phyloP scores from a whole-genome alignment of 2,888 invertebrate genomes.

The Beris chalybata region DNA sequence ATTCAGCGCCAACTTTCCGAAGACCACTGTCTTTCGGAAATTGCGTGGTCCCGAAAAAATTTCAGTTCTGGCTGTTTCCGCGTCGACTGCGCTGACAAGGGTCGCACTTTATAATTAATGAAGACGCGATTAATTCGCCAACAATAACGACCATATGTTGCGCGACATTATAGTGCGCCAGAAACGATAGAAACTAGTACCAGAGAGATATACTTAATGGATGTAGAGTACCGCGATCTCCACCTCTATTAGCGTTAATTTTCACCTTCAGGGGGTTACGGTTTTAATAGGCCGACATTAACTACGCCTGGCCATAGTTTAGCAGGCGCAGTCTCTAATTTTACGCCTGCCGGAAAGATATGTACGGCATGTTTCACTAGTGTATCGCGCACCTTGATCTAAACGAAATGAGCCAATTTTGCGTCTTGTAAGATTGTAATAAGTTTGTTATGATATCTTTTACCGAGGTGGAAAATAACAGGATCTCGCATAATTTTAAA shows the following conservation, averaged over 20 bases:
- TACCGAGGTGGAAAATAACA: slow-evolving; percentile 18
- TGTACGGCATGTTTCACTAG: neutral
- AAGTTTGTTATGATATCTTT: slow-evolving; percentile 7
- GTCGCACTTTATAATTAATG: slow-evolving; percentile 18
- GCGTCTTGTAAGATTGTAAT: neutral
- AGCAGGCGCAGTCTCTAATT: slow-evolving; percentile 22
- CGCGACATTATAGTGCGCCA: slow-evolving; percentile 23
- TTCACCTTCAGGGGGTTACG: slow-evolving; percentile 27
- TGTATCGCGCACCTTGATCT: slow-evolving; percentile 4
- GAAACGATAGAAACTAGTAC: neutral
- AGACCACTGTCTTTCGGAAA: too few species aligned
- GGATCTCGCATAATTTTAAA: neutral
- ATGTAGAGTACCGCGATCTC: too few species aligned
- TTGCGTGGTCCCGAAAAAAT: too few species aligned
- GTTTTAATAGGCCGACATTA: slow-evolving; percentile 28
- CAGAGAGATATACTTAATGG: too few species aligned
- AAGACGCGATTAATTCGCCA: slow-evolving; percentile 31
- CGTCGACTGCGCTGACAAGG: slow-evolving; percentile 5
- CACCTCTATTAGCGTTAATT: slow-evolving; percentile 27
- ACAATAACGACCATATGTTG: slow-evolving; percentile 31
- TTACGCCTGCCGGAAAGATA: slow-evolving; percentile 25
- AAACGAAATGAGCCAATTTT: slow-evolving; percentile 20
- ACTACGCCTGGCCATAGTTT: slow-evolving; percentile 9
- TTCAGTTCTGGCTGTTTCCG: too few species aligned
- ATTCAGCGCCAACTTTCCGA: too few species aligned